Evolutionary conservation across 2,797 vertebrate genomes (phyloP), one percentile per base, ranked within the genome.

Genomic region (Siniperca obscura): DNA sequence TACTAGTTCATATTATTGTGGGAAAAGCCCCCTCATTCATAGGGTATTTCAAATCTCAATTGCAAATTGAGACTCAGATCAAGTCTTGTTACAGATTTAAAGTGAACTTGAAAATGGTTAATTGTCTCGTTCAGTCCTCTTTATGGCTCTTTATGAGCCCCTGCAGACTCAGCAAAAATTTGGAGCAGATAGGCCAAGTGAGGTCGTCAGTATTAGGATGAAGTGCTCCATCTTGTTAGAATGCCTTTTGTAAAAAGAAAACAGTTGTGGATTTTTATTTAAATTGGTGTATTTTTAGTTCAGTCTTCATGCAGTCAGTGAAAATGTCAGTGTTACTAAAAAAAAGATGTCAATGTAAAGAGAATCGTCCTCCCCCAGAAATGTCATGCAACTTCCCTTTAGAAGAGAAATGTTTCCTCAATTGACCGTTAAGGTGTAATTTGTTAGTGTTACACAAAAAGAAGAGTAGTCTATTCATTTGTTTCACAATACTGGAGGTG

Each of bases 401-500:
- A 85, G 78, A 86, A 53, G 57, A 76, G 78, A 86, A 80, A 78
- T 70, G 67, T 77, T 74, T 82, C 62, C 80, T 65, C 21, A 0
- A 70, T 65, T 88, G 91, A 92, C 87, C 90, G 87, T 90, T 90
- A 64, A 71, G 70, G 56, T 78, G 68, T 81, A 52, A 86, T 88
- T 86, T 86, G 74, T 76, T 80, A 62, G 70, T 70, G 52, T 61
- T 60, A 76, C 67, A 67, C 0, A 11, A 67, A 86, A 71, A 57
- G 44, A 13, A 59, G 27, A 79, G 46, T 0, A n/a, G 25, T 2
- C 12, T 40, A 16, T 70, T 83, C 60, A 55, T 84, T 90, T 86
- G 70, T 86, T 69, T 80, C 38, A 74, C 64, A 64, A 34, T 14
- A 50, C 46, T 34, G 1, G n/a, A 80, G 60, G 61, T 71, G 17